These are phyloP conservation scores for Myotis daubentonii DNA, from an alignment of 2,797 vertebrate genomes.

Conservation along the genomic window DNA sequence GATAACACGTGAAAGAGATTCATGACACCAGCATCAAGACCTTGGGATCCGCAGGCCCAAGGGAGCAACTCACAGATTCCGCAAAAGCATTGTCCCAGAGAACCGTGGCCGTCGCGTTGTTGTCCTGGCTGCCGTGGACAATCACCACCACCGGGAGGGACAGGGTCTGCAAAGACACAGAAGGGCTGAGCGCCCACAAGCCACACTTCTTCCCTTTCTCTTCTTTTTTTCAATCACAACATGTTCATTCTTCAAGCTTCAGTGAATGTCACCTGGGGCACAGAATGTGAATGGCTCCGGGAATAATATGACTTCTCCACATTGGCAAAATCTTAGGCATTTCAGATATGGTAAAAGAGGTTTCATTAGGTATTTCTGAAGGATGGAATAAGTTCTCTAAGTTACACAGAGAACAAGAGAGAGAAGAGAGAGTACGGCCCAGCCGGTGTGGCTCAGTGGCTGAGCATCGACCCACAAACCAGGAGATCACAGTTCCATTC, in stretches of 20 bases:
- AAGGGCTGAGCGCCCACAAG: not conserved
- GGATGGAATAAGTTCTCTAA: not conserved
- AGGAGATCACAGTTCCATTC: no score
- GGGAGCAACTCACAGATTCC: constrained; percentile 90
- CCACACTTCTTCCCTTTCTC: not conserved
- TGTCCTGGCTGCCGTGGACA: constrained; percentile 97
- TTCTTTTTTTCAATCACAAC: no score
- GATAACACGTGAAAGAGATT: not conserved
- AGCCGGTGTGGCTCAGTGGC: no score
- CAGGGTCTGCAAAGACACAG: constrained; percentile 88
- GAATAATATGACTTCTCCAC: not conserved
- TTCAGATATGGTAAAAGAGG: not conserved
- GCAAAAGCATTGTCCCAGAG: constrained; percentile 98
- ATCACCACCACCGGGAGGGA: constrained; percentile 97
- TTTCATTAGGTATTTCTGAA: not conserved
- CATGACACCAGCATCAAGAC: not conserved
- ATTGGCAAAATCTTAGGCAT: not conserved
- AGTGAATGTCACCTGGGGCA: not conserved
- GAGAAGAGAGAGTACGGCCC: not conserved
- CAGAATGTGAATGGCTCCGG: not conserved
- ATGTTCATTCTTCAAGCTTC: not conserved
- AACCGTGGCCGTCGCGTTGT: constrained; percentile 96
- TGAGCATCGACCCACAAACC: no score
- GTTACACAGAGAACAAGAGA: not conserved
- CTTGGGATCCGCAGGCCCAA: rapidly evolving